These are phyloP conservation scores for Genyomyrus donnyi DNA, from an alignment of 2,113 vertebrate genomes.

Conservation along the genomic window DNA sequence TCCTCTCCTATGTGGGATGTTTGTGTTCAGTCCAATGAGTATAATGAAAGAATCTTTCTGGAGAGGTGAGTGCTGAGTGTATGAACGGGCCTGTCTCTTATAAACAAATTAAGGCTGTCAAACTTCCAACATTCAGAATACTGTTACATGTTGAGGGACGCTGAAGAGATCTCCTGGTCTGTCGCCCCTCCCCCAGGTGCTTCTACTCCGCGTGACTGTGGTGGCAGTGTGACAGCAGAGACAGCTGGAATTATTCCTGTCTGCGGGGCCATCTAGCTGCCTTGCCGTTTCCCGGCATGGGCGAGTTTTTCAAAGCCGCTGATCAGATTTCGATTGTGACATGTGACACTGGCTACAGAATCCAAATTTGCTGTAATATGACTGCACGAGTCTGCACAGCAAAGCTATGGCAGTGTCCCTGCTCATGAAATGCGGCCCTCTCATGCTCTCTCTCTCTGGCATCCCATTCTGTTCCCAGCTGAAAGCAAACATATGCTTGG, in stretches of 20 bases:
- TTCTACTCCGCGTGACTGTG: constrained; percentile 23
- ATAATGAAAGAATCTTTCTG: not conserved
- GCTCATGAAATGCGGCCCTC: not conserved
- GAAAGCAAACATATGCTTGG: not conserved
- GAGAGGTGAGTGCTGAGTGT: not conserved
- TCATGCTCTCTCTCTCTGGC: not conserved
- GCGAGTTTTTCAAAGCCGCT: not conserved
- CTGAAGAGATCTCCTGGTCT: constrained; percentile 57
- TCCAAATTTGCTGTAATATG: not conserved
- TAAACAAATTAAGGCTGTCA: constrained; percentile 68
- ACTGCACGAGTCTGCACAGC: not conserved
- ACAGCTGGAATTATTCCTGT: constrained; percentile 66
- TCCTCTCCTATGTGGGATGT: not conserved
- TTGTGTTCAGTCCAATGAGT: not conserved
- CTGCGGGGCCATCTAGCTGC: constrained; percentile 36
- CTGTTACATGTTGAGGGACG: constrained; percentile 67
- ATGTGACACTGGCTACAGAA: not conserved
- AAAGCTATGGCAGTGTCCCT: not conserved
- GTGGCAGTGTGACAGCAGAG: constrained; percentile 52
- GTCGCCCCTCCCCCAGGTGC: constrained; percentile 40
- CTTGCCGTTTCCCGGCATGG: constrained; percentile 38
- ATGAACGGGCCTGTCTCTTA: constrained; percentile 36
- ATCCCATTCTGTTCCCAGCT: not conserved
- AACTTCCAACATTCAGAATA: constrained; percentile 66
- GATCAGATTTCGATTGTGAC: not conserved